These are phyloP conservation scores for Tinamus major DNA, from an alignment of 2,797 vertebrate species.

Conservation along the genomic window DNA sequence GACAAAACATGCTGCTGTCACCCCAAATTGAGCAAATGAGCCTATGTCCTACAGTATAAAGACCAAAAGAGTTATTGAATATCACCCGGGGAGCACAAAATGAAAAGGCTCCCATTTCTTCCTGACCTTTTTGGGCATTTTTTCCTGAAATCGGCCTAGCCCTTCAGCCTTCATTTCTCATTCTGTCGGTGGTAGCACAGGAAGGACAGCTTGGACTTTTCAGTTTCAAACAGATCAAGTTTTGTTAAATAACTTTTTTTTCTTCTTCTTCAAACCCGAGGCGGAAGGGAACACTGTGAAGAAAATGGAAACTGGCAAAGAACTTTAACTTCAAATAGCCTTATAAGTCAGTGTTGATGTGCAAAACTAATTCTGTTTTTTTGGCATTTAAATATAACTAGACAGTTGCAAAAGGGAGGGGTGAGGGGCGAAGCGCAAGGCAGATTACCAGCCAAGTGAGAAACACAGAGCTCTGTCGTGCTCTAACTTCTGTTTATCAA, in stretches of 20 bases:
- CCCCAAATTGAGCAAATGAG: conserved; percentile 84
- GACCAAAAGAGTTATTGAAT: conserved; percentile 88
- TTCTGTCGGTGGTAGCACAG: conserved; percentile 78
- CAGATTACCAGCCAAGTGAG: background rate
- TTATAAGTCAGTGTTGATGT: conserved; percentile 43
- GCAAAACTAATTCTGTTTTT: conserved; percentile 24
- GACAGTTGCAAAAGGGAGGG: conserved; percentile 25
- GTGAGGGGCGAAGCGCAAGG: background rate
- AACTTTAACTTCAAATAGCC: conserved; percentile 70
- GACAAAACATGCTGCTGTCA: conserved; percentile 85
- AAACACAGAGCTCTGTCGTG: fast-evolving
- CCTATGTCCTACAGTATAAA: conserved; percentile 78
- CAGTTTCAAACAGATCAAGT: conserved; percentile 84
- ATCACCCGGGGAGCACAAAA: conserved; percentile 86
- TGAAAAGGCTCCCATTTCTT: conserved; percentile 88
- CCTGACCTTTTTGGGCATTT: conserved; percentile 83
- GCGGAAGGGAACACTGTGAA: conserved; percentile 74
- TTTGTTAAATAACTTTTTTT: conserved; percentile 74
- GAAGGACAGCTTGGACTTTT: conserved; percentile 78
- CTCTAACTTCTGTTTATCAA: background rate
- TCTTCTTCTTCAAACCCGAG: conserved; percentile 59
- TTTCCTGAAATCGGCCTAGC: conserved; percentile 70
- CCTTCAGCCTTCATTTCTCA: conserved; percentile 76
- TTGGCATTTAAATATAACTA: conserved; percentile 39
- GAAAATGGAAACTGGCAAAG: conserved; percentile 74